A percentile compares a stretch with the other conserved stretches of the same genome.
These are phyloP conservation scores for Diadema setosum DNA, from an alignment of 35 echinoderm and acorn worm genomes.

Conservation along the genomic window DNA sequence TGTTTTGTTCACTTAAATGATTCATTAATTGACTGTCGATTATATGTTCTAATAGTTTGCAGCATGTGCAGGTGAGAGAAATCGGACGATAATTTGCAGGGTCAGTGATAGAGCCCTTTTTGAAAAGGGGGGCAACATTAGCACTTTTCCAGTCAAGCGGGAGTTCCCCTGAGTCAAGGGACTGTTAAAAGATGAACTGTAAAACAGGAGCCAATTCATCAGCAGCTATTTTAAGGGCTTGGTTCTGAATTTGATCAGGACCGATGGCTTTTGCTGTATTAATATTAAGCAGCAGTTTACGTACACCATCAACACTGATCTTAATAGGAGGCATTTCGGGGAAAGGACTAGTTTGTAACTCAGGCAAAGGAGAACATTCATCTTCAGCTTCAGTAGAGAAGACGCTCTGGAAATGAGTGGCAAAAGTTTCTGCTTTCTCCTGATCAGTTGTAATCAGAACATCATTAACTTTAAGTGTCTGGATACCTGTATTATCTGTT, in stretches of 20 bases:
- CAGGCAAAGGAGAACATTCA: background rate
- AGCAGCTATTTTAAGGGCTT: constrained; percentile 10
- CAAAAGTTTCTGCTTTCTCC: background rate
- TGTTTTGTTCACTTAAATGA: constrained; percentile 2
- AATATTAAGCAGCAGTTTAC: constrained; percentile 1
- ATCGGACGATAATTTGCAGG: constrained; percentile 36
- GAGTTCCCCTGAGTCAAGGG: background rate
- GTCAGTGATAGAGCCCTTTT: background rate
- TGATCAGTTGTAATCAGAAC: background rate
- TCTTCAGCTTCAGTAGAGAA: background rate
- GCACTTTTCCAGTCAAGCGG: constrained; percentile 40
- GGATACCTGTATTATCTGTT: constrained; percentile 28
- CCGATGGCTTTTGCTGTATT: constrained; percentile 23
- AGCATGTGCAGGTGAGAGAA: constrained; percentile 31
- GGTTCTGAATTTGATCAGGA: constrained; percentile 21
- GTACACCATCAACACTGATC: constrained; percentile 15
- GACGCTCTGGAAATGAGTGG: background rate
- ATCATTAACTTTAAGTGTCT: constrained; percentile 2
- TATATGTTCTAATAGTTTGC: constrained; percentile 53
- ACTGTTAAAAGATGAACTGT: constrained; percentile 33
- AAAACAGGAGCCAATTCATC: constrained; percentile 5
- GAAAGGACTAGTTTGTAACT: background rate
- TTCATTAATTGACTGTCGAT: constrained; percentile 37
- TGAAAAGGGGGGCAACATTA: constrained; percentile 18
- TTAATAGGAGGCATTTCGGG: constrained; percentile 3